Base-by-base conservation (phyloP, 2,888 invertebrate species). In the Cataglyphis cursor region DNA sequence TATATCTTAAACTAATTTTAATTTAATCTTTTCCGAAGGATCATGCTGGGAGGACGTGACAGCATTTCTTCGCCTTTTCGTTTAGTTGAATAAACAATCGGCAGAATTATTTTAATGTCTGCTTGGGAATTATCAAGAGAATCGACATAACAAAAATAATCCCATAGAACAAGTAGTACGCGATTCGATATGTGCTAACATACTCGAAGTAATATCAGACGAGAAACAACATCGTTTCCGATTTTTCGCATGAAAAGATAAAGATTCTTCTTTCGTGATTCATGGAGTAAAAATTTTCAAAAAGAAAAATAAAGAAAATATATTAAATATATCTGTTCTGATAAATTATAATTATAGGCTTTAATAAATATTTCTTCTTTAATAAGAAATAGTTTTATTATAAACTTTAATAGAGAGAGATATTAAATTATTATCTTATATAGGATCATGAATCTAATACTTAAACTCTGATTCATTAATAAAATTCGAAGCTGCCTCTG, bases 111-210 rank as follows among this genome's bases (percentile, higher is more conserved):
- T 31, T 62, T n/a, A 62, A 51, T n/a, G 38, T 64, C 51, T 18
- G 21, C 21, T 24, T 24, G 18, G 12, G 21, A 24, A 24, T 64
- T 10, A 18, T 62, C 10, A 24, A 38, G 35, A 31, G 28, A 31
- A 75, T 65, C 10, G 12, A 64, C 28, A 21, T 35, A 62, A 62
- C 31, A 15, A 64, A 75, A 75, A 4, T 35, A 64, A 64, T 64
- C 12, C 24, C 18, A 3, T 35, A 38, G 18, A 38, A 51, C 21
- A 62, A 51, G n/a, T n/a, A 51, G 18, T 44, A 44, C n/a, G 10
- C 28, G n/a, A 38, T 18, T 72, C 24, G 24, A 38, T 12, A 57
- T 24, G 38, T n/a, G 18, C 57, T 57, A 41, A 73, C 6, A 24
- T 57, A 38, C 10, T 28, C 38, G 41, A 24, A 24, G 54, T 15